phyloP scores from a whole-genome alignment of 2,888 invertebrate genomes.

The Chymomyza caudatula region DNA sequence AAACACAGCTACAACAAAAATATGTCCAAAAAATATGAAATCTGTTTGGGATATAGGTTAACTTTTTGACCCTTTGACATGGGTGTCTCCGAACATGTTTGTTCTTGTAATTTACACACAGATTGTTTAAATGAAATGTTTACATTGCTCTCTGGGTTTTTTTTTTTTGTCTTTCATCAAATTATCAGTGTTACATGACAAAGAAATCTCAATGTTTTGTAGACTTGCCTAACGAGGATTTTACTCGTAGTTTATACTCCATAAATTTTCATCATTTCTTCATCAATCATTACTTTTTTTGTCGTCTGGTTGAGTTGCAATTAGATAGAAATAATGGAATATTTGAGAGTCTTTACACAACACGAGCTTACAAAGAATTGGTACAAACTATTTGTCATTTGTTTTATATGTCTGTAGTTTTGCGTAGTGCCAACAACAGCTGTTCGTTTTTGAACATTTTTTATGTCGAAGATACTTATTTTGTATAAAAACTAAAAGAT shows the following conservation, averaged over 20 bases:
- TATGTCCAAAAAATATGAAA: conserved; percentile 18
- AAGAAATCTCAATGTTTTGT: not conserved
- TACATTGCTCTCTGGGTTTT: not conserved
- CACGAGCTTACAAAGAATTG: too few relatives aligned
- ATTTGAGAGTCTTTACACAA: not conserved
- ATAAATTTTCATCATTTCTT: not conserved
- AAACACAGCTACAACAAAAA: not conserved
- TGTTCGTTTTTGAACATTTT: too few relatives aligned
- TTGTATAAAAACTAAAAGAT: too few relatives aligned
- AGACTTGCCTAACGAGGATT: not conserved
- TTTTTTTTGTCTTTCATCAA: not conserved
- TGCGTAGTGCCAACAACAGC: too few relatives aligned
- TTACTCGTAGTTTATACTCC: not conserved
- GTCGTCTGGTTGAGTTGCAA: not conserved
- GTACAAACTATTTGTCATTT: not conserved
- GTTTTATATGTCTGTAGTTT: not conserved
- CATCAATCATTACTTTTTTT: not conserved
- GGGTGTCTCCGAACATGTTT: not conserved
- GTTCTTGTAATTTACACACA: not conserved
- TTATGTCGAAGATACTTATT: too few relatives aligned
- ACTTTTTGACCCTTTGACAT: not conserved
- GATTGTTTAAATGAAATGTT: not conserved
- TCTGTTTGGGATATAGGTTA: not conserved
- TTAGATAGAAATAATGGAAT: not conserved
- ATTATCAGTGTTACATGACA: not conserved